Evolutionary conservation across 1,140 invertebrate species (phyloP), one percentile per base, ranked within the genome.

Genomic region (Pararge aegeria): DNA sequence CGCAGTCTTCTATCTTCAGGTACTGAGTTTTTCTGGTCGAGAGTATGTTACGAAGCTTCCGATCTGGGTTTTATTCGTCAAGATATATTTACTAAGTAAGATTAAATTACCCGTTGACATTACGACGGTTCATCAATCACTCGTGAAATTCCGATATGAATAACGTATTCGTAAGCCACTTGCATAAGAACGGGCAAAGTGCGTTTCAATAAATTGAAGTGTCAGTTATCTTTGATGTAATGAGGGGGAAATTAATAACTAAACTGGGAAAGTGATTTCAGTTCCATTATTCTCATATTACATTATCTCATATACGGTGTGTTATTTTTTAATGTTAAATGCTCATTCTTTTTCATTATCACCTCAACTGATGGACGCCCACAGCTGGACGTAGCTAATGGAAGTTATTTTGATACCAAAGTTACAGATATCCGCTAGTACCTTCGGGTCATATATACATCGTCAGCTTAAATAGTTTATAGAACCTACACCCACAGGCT

Each of bases 41-140:
- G n/a, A n/a, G n/a, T n/a, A n/a, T n/a, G n/a, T n/a, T n/a, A n/a
- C n/a, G n/a, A n/a, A n/a, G n/a, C n/a, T n/a, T n/a, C n/a, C n/a
- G n/a, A n/a, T n/a, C n/a, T n/a, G n/a, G n/a, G n/a, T n/a, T n/a
- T n/a, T n/a, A n/a, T n/a, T n/a, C n/a, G n/a, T n/a, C n/a, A n/a
- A n/a, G n/a, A n/a, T n/a, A n/a, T n/a, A n/a, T n/a, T n/a, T n/a
- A n/a, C n/a, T n/a, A n/a, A 46, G 16, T 46, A 20, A 12, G 42
- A 78, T 78, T 70, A 73, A 79, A 80, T 79, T 70, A 78, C 76
- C 70, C 59, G 71, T 76, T 83, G 80, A 75, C 73, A 74, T 64
- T 57, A 56, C 51, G 70, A 74, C 62, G 55, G 57, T 50, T 73
- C 74, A 82, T 84, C 75, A 77, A 84, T 84, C 78, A 78, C 51